phyloP scores from a whole-genome alignment of 2,888 invertebrate genomes.

The Fragum whitleyi region DNA sequence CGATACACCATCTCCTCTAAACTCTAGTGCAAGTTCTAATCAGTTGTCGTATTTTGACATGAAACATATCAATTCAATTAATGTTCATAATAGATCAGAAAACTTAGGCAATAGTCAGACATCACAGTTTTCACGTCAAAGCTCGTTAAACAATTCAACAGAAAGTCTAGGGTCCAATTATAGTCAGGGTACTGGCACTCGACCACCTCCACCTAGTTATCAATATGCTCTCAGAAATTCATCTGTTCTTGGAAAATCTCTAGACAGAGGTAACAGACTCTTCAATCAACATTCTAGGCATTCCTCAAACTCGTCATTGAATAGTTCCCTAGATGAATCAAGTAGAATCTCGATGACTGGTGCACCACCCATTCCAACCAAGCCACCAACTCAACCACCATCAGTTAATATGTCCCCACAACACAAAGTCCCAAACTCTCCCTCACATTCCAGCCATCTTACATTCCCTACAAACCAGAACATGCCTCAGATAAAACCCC shows the following conservation, averaged over 20 bases:
- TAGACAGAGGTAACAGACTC: conserved; percentile 17
- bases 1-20: conserved; percentile 63
- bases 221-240: conserved; percentile 62
- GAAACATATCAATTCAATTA: conserved; percentile 31
- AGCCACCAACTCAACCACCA: neutral
- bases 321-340: conserved; percentile 53
- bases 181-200: conserved; percentile 1
- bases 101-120: conserved; percentile 23
- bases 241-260: conserved; percentile 22
- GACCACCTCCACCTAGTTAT: conserved; percentile 62
- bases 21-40: conserved; percentile 57
- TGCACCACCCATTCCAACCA: neutral
- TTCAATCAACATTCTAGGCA: conserved; percentile 23
- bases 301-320: conserved; percentile 50
- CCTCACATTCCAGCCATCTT: neutral
- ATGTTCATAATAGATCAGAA: conserved; percentile 16
- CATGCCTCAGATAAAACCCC: conserved; percentile 17
- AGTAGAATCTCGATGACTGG: conserved; percentile 8
- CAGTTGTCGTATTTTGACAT: conserved; percentile 59
- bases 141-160: conserved; percentile 48
- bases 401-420: neutral
- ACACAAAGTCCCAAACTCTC: neutral
- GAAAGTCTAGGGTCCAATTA: conserved; percentile 43
- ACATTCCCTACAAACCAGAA: conserved; percentile 6
- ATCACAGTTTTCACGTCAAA: conserved; percentile 41